A percentile compares a stretch with the other conserved stretches of the same genome.
These are phyloP conservation scores for Nestor notabilis DNA, from an alignment of 2,113 vertebrate genomes.

Conservation along the genomic window DNA sequence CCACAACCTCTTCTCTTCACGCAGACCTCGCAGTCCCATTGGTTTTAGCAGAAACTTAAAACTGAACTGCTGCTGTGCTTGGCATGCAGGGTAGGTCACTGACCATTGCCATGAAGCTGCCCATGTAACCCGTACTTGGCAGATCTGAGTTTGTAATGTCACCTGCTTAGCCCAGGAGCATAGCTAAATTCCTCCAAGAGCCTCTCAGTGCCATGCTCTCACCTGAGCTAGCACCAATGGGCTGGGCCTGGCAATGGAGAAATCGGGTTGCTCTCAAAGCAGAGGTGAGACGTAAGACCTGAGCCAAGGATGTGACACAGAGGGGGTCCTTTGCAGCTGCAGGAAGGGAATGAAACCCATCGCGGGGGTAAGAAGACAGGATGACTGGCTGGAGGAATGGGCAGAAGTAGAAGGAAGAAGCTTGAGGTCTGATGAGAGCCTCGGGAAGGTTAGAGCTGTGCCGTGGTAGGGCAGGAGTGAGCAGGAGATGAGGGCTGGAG, in stretches of 20 bases:
- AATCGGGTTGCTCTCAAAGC: neutral
- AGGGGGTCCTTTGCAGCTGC: neutral
- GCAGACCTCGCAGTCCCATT: neutral
- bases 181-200: neutral
- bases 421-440: rapidly evolving
- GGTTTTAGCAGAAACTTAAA: neutral
- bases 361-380: neutral
- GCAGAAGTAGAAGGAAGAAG: neutral
- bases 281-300: neutral
- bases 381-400: neutral
- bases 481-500: neutral
- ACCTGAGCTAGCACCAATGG: rapidly evolving
- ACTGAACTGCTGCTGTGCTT: neutral
- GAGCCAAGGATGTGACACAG: neutral
- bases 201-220: neutral
- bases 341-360: neutral
- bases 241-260: neutral
- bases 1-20: neutral
- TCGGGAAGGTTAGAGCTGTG: neutral
- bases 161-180: rapidly evolving
- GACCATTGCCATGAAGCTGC: neutral
- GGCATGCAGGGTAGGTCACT: rapidly evolving
- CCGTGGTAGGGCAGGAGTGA: neutral
- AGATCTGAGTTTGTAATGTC: rapidly evolving
- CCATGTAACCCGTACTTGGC: neutral